Conservation (phyloP, 2,888 invertebrate genomes). For the Stenoptilia bipunctidactyla region DNA sequence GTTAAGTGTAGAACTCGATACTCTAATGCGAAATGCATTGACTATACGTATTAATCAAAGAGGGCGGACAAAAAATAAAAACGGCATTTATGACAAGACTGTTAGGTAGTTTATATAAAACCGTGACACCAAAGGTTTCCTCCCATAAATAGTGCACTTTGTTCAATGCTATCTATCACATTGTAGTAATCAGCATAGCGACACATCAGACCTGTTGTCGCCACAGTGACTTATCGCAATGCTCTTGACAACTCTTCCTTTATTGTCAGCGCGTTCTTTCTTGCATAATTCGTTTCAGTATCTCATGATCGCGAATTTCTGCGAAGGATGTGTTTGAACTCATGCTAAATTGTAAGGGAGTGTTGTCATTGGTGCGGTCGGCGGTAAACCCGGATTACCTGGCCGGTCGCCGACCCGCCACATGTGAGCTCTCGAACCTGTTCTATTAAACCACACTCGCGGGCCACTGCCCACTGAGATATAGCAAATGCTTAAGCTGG, state of each 20-base stretch:
- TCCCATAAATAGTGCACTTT: too few relatives aligned
- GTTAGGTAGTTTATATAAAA: too few relatives aligned
- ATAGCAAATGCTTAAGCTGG: constrained; percentile 22
- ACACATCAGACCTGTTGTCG: constrained; percentile 50
- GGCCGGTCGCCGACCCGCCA: constrained; percentile 49
- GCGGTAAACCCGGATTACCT: constrained; percentile 34
- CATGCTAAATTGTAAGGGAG: constrained; percentile 4
- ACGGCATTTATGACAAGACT: too few relatives aligned
- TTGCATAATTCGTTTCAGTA: constrained; percentile 18
- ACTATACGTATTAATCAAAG: too few relatives aligned
- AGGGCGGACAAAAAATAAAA: too few relatives aligned
- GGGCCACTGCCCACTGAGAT: constrained; percentile 28
- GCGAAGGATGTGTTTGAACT: constrained; percentile 1
- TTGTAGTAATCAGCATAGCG: background rate
- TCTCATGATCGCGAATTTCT: constrained; percentile 10
- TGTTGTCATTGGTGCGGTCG: constrained; percentile 20
- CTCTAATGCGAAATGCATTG: too few relatives aligned
- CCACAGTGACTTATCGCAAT: constrained; percentile 42
- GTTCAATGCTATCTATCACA: too few relatives aligned
- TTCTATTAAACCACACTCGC: constrained; percentile 52
- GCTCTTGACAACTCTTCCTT: constrained; percentile 33
- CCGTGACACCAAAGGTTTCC: too few relatives aligned
- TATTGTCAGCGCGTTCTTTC: constrained; percentile 16
- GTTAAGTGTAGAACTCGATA: too few relatives aligned
- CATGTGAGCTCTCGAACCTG: constrained; percentile 57